Percentiles rank a stretch among this genome's conserved stretches.
phyloP scores from a whole-genome alignment of 2,797 vertebrate species.

The Periophthalmus magnuspinnatus region DNA sequence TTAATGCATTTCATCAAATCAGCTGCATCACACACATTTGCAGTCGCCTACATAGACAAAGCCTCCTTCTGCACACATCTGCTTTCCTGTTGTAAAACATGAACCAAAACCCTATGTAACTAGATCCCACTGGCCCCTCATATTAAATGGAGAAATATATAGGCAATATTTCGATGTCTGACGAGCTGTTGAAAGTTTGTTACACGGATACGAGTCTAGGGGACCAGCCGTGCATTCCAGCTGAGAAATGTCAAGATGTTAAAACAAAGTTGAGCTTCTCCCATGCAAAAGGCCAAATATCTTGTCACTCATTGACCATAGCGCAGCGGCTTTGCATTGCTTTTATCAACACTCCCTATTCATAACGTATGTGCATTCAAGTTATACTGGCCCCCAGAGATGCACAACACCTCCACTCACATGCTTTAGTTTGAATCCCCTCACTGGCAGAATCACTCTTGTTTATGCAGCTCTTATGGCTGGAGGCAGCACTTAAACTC shows the following conservation, averaged over 20 bases:
- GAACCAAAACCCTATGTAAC: slow-evolving; percentile 56
- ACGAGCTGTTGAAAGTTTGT: slow-evolving; percentile 68
- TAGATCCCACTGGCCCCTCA: slow-evolving; percentile 52
- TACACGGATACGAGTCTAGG: slow-evolving; percentile 59
- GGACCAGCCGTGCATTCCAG: slow-evolving; percentile 65
- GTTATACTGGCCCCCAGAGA: slow-evolving; percentile 31
- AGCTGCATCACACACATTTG: slow-evolving; percentile 9
- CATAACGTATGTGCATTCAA: slow-evolving; percentile 24
- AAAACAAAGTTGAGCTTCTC: slow-evolving; percentile 35
- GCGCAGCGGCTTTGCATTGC: slow-evolving; percentile 15
- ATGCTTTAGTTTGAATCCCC: slow-evolving; percentile 40
- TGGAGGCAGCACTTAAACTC: slow-evolving; percentile 68
- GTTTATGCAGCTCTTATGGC: slow-evolving; percentile 59
- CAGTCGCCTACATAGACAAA: not conserved
- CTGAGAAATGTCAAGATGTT: slow-evolving; percentile 52
- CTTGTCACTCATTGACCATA: slow-evolving; percentile 35
- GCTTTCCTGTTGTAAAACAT: slow-evolving; percentile 53
- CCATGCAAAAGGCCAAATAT: slow-evolving; percentile 30
- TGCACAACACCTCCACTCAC: slow-evolving; percentile 41
- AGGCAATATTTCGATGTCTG: slow-evolving; percentile 40
- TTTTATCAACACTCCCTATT: slow-evolving; percentile 19
- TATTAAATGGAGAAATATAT: slow-evolving; percentile 67
- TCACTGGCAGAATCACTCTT: slow-evolving; percentile 52
- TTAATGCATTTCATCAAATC: slow-evolving; percentile 11
- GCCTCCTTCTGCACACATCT: slow-evolving; percentile 39